Conservation (phyloP, 2,113 vertebrate species). For the Hippocampus comes region DNA sequence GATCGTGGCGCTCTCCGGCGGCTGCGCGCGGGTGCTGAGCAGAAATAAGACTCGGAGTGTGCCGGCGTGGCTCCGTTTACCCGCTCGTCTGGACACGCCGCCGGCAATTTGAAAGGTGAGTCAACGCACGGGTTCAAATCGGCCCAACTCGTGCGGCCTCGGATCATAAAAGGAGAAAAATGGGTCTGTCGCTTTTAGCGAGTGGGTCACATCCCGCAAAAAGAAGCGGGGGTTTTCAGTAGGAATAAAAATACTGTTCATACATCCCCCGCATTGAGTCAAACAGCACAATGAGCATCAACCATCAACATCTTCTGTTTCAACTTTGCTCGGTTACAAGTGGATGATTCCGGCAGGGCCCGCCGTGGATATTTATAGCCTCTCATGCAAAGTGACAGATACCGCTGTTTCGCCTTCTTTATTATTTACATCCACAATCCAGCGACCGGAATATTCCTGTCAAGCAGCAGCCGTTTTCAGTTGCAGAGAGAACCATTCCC, state of each 20-base stretch:
- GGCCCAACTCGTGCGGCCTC: not conserved
- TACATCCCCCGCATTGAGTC: not conserved
- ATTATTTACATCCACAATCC: conserved; percentile 44
- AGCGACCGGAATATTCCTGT: not conserved
- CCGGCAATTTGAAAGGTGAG: not conserved
- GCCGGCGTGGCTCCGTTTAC: not conserved
- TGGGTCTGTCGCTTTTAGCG: too few species aligned
- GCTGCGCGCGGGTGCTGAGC: not conserved
- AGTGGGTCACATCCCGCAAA: too few species aligned
- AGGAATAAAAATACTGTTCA: not conserved
- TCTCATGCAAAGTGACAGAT: conserved; percentile 23
- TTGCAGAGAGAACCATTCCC: not conserved
- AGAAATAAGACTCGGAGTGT: conserved; percentile 2
- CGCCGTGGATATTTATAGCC: conserved; percentile 38
- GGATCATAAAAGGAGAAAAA: not conserved
- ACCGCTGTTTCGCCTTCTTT: conserved; percentile 26
- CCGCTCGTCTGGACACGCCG: not conserved
- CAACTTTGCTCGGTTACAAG: conserved; percentile 37
- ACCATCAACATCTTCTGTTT: not conserved
- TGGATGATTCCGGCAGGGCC: conserved; percentile 34
- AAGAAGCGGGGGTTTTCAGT: not conserved
- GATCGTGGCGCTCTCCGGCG: not conserved
- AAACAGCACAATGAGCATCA: not conserved
- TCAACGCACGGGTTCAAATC: not conserved
- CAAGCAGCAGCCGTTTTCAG: not conserved